Base-by-base conservation (phyloP, 30 jellyfish, hydroid and myxozoan genomes). In the Rhopilema esculentum region DNA sequence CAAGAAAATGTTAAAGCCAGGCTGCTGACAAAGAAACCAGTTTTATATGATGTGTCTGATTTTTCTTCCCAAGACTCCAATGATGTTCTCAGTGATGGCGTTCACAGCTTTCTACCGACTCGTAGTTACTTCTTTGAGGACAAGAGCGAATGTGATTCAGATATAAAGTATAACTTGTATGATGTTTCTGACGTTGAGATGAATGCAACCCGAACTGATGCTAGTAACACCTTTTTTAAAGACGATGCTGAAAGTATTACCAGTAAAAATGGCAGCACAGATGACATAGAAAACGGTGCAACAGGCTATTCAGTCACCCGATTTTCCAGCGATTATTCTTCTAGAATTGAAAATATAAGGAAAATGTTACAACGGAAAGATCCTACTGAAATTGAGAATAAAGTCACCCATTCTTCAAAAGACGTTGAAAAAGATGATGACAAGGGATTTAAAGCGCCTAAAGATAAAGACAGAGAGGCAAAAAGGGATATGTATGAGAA, bases 171-270 rank as follows among this genome's bases (percentile, higher is more conserved):
- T 31, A 40, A 64, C 23, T 67, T 80, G 73, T 80, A 27, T 66
- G 90, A 80, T 48, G 73, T 72, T 1, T 29, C 82, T 27, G 90
- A 80, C 16, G 52, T 80, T 48, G 81, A 80, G n/a, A 40, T 29
- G 24, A 63, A n/a, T 49, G 24, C 15, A 8, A 49, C 69, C 16
- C 17, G 30, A 29, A 75, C 4, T 19, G 85, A 23, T 66, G 12
- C 6, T 12, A 40, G 57, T 40, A 12, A 40, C 12, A 12, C 12
- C 9, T 40, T 40, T 6, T 6, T 40, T 40, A 12, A 40, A 40
- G 12, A 40, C 12, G 57, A 40, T 6, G 12, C 57, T 40, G 57
- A 2, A 6, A 40, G 12, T 40, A 40, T 2, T 12, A 12, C 57
- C 12, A 40, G 12, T 40, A 40, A 12, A 40, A 40, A 40, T 6